These are phyloP conservation scores for Myrmecophaga tridactyla DNA, from an alignment of 2,113 vertebrate species.

Conservation along the genomic window DNA sequence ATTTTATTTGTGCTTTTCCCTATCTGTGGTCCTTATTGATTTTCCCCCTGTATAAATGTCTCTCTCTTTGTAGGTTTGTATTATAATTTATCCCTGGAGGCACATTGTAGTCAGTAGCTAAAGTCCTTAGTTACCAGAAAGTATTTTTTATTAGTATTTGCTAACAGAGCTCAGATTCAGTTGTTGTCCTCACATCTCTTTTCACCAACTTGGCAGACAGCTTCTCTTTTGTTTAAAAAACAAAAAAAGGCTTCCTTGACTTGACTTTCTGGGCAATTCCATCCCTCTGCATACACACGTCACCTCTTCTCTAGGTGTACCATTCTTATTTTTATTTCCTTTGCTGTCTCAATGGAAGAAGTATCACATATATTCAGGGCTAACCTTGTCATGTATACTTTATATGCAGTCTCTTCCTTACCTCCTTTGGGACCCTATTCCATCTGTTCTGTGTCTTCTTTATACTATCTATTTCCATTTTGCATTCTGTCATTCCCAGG, in stretches of 20 bases:
- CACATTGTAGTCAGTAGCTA: not conserved
- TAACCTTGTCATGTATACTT: not conserved
- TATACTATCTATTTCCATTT: not conserved
- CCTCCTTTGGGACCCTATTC: not conserved
- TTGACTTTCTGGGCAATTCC: not conserved
- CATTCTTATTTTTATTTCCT: not conserved
- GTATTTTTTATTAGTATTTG: constrained; percentile 16
- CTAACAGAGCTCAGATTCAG: not conserved
- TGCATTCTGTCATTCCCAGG: not conserved
- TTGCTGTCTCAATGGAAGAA: not conserved
- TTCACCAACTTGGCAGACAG: not conserved
- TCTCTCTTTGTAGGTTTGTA: not conserved
- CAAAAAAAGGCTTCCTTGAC: not conserved
- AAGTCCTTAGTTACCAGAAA: not conserved
- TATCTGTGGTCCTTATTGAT: not conserved
- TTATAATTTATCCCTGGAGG: not conserved
- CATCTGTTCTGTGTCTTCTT: not conserved
- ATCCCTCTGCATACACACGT: not conserved
- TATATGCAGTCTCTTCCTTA: not conserved
- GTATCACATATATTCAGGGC: not conserved
- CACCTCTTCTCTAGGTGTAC: not conserved
- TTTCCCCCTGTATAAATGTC: not conserved
- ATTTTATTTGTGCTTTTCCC: constrained; percentile 3
- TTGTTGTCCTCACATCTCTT: not conserved
- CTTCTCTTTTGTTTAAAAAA: not conserved